Evolutionary conservation across 1,140 invertebrate genomes (phyloP).

Genomic region (Epicauta chinensis): DNA sequence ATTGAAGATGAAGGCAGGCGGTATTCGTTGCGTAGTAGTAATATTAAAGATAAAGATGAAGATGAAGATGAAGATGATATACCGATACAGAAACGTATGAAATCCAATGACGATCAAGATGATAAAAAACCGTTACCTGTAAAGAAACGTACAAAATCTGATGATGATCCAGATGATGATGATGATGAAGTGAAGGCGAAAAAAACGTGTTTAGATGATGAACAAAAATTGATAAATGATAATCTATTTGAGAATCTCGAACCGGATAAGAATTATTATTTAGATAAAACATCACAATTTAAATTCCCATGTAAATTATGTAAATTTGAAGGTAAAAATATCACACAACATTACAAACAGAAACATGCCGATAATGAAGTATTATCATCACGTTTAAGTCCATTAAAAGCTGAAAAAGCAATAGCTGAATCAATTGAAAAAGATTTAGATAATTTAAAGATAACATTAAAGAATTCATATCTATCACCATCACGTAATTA

Average conservation of each 20-base stretch:
- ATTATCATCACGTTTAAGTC: constrained; percentile 53
- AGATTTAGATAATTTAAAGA: constrained; percentile 21
- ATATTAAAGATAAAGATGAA: constrained; percentile 1
- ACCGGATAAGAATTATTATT: constrained; percentile 33
- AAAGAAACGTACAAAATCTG: too few species aligned
- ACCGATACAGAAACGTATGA: neutral
- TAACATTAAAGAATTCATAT: neutral
- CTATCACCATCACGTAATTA: constrained; percentile 16
- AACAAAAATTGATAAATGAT: constrained; percentile 19
- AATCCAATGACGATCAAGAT: constrained; percentile 4
- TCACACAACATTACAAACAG: constrained; percentile 59
- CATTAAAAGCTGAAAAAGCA: constrained; percentile 45
- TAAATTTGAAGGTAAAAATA: constrained; percentile 51
- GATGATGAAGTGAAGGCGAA: constrained; percentile 8
- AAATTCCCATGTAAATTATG: constrained; percentile 54
- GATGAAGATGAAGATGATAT: constrained; percentile 10
- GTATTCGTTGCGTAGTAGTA: constrained; percentile 16
- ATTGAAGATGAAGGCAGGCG: constrained; percentile 10
- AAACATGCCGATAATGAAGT: constrained; percentile 58
- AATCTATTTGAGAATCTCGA: constrained; percentile 19
- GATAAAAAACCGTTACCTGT: too few species aligned
- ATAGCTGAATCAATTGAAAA: constrained; percentile 38
- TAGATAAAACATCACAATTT: constrained; percentile 16
- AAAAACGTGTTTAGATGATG: constrained; percentile 3
- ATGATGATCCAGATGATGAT: constrained; percentile 1